A percentile compares a stretch with the other conserved stretches of the same genome.
Conservation (phyloP, 2,888 invertebrate species). For the Scaptomyza flava region DNA sequence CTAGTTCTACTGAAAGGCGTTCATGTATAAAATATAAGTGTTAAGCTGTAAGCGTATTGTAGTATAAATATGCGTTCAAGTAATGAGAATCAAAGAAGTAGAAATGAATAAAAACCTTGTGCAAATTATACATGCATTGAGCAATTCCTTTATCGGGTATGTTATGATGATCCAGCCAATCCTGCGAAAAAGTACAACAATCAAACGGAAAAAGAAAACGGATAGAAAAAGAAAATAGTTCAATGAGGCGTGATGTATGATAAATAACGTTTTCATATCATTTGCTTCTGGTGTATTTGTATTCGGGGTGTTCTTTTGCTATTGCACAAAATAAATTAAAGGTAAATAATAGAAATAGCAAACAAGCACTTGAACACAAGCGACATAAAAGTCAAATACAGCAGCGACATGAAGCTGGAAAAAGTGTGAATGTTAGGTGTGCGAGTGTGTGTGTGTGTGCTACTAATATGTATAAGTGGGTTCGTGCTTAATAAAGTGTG, state of each 20-base stretch:
- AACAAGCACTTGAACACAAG: constrained; percentile 9
- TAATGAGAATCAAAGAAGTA: constrained; percentile 23
- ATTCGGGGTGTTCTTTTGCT: not conserved
- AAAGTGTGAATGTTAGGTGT: constrained; percentile 23
- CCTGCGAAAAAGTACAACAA: constrained; percentile 81
- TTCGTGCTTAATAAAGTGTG: constrained; percentile 19
- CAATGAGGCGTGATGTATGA: constrained; percentile 67
- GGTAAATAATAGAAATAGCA: constrained; percentile 4
- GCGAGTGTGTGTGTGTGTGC: constrained; percentile 20
- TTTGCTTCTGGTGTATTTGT: constrained; percentile 3
- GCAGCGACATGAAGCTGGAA: constrained; percentile 20
- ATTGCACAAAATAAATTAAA: constrained; percentile 6
- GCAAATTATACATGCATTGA: constrained; percentile 85
- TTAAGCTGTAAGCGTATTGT: not conserved
- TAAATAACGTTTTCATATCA: constrained; percentile 29
- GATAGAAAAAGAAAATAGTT: constrained; percentile 55
- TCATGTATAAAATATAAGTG: constrained; percentile 1
- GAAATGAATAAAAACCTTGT: constrained; percentile 82
- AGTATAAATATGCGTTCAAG: not conserved
- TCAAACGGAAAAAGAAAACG: constrained; percentile 36
- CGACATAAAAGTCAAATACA: constrained; percentile 23
- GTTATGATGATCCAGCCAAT: constrained; percentile 84
- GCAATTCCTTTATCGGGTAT: constrained; percentile 84
- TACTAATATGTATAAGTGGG: not conserved
- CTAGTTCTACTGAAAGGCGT: not conserved